Base-by-base conservation (phyloP, 1,140 invertebrate genomes). In the Gonatopus flavifemur region DNA sequence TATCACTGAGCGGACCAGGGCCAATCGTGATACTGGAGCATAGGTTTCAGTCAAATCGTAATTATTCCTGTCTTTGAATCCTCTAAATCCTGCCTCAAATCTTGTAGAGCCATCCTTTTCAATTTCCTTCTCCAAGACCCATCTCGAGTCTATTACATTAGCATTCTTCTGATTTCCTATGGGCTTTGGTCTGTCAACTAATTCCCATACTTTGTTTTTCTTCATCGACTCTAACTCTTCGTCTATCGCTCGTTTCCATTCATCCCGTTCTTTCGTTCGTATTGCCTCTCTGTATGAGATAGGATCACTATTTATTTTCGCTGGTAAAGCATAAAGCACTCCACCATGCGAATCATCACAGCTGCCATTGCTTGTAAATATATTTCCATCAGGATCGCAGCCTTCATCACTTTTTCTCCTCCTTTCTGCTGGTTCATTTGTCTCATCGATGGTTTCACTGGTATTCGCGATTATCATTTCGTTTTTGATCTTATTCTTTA, bases 1-100 rank as follows among this genome's bases (percentile, higher is more conserved):
- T 49, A 56, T n/a, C 59, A 64, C 42, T 18, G 42, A 10, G 4
- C 61, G 32, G 7, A 67, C 60, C 3, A 69, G 60, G 13, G 64
- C 57, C 30, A 28, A 58, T 51, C 38, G 52, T 62, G n/a, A 50
- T 32, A 47, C 68, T 7, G 42, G 42, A 19, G 42, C 24, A 33
- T 45, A 43, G 9, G 40, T 43, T 18, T 43, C 40, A 7, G 7
- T 43, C 16, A 43, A 16, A 13, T 28, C 24, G 16, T 43, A 43
- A 1, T n/a, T 16, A 15, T 16, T 31, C 10, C 24, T 24, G 16
- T 43, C 40, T 30, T 43, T 43, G 18, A 25, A 43, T 15, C 40
- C 40, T 43, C 40, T 24, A 6, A 43, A 18, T 30, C 40, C 10
- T 4, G 40, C 40, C 21, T 43, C 30, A 18, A 10, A 43, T 28